These are phyloP conservation scores for Alviniconcha marisindica DNA, from an alignment of 1,140 invertebrate genomes.

Conservation along the genomic window DNA sequence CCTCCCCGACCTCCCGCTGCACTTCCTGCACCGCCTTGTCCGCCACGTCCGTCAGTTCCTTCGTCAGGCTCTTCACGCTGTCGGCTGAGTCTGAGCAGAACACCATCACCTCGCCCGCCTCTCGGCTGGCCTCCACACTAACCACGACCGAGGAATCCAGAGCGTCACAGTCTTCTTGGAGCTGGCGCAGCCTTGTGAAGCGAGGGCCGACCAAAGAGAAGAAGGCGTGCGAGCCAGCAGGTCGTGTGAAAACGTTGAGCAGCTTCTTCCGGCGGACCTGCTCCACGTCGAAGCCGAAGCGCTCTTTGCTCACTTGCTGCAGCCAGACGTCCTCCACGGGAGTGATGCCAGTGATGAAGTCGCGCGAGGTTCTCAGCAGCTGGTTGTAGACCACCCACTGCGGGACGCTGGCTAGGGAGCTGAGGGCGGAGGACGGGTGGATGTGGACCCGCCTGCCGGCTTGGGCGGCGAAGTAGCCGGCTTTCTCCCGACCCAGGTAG, in stretches of 20 bases:
- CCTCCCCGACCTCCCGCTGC: conserved; percentile 36
- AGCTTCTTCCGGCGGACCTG: conserved; percentile 48
- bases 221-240: conserved; percentile 54
- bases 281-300: conserved; percentile 38
- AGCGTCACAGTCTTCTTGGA: conserved; percentile 47
- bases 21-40: conserved; percentile 19
- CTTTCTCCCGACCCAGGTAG: conserved; percentile 59
- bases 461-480: conserved; percentile 59
- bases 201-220: conserved; percentile 57
- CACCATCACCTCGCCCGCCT: conserved; percentile 51
- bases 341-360: conserved; percentile 65
- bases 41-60: conserved; percentile 25
- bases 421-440: conserved; percentile 64
- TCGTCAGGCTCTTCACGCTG: neutral
- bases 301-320: neutral
- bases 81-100: neutral
- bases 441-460: conserved; percentile 56
- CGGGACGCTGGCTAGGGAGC: conserved; percentile 49
- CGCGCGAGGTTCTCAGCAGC: conserved; percentile 60
- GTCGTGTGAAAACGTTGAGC: conserved; percentile 41
- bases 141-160: conserved; percentile 41
- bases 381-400: conserved; percentile 65
- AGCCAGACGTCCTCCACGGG: conserved; percentile 55
- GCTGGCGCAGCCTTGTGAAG: conserved; percentile 50
- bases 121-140: conserved; percentile 57